These are phyloP conservation scores for Enteromius argenteus DNA, from an alignment of 2,797 vertebrate genomes.

Conservation along the genomic window DNA sequence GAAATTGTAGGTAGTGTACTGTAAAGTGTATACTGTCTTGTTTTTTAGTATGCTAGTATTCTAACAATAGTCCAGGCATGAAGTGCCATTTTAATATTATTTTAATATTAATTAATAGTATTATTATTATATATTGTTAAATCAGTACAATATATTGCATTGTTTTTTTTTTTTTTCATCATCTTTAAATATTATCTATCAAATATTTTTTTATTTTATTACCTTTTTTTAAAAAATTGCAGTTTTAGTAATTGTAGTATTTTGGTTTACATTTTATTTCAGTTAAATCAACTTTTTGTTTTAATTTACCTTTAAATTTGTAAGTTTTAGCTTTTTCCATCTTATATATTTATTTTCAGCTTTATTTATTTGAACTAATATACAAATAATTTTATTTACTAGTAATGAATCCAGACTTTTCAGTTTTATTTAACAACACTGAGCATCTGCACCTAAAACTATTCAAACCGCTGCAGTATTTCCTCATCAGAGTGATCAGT, in stretches of 20 bases:
- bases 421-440: not conserved
- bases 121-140: not conserved
- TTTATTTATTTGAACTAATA: not conserved
- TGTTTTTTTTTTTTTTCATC: too few relatives aligned
- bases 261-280: not conserved
- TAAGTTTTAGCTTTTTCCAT: not conserved
- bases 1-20: not conserved
- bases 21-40: not conserved
- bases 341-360: not conserved
- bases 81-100: not conserved
- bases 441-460: constrained; percentile 8
- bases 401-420: not conserved
- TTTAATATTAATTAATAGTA: not conserved
- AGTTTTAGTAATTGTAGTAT: not conserved
- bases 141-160: too few relatives aligned
- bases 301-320: not conserved
- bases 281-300: not conserved
- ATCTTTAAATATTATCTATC: too few relatives aligned
- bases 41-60: not conserved
- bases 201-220: too few relatives aligned
- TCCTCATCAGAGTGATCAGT: not conserved
- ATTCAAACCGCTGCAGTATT: not conserved
- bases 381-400: not conserved
- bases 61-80: not conserved
- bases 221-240: not conserved